Percentiles rank a stretch among this genome's conserved stretches.
phyloP scores from a whole-genome alignment of 2,888 invertebrate species.

The Alloplasta piceator region DNA sequence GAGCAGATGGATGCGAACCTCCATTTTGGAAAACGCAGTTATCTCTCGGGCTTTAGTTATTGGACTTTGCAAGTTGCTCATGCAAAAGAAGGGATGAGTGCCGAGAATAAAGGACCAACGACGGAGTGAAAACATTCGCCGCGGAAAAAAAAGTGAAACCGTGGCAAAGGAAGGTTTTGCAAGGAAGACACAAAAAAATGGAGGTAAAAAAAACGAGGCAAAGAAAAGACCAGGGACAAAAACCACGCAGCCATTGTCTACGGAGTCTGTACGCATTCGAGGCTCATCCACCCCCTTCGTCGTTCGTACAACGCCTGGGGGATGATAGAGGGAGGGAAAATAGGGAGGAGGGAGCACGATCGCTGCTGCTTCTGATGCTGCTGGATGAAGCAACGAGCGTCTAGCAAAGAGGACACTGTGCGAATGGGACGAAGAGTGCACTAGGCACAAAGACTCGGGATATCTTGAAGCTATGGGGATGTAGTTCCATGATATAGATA shows the following conservation, averaged over 20 bases:
- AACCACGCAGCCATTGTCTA: slow-evolving; percentile 70
- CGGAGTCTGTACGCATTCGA: slow-evolving; percentile 62
- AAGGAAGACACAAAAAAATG: slow-evolving; percentile 15
- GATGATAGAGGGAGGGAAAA: no score
- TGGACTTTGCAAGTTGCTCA: slow-evolving; percentile 51
- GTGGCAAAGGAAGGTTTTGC: not conserved
- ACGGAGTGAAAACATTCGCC: slow-evolving; percentile 37
- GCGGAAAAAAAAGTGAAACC: slow-evolving; percentile 35
- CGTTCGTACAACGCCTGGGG: slow-evolving; percentile 35
- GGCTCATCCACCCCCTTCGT: slow-evolving; percentile 35
- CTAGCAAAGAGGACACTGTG: slow-evolving; percentile 56
- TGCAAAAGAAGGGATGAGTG: slow-evolving; percentile 54
- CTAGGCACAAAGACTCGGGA: slow-evolving; percentile 60
- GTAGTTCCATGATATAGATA: not conserved
- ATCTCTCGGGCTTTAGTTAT: slow-evolving; percentile 61
- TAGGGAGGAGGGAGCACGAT: slow-evolving; percentile 31
- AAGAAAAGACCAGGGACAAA: slow-evolving; percentile 64
- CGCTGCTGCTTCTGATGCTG: slow-evolving; percentile 5
- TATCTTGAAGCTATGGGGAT: slow-evolving; percentile 58
- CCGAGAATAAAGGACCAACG: slow-evolving; percentile 60
- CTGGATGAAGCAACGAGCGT: slow-evolving; percentile 36
- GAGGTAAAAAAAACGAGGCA: slow-evolving; percentile 22
- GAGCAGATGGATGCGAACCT: slow-evolving; percentile 14
- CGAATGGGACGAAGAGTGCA: slow-evolving; percentile 59
- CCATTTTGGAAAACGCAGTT: slow-evolving; percentile 71